A percentile compares a stretch with the other conserved stretches of the same genome.
Conservation (phyloP, 2,797 vertebrate species). For the Pseudocheirus occidentalis region DNA sequence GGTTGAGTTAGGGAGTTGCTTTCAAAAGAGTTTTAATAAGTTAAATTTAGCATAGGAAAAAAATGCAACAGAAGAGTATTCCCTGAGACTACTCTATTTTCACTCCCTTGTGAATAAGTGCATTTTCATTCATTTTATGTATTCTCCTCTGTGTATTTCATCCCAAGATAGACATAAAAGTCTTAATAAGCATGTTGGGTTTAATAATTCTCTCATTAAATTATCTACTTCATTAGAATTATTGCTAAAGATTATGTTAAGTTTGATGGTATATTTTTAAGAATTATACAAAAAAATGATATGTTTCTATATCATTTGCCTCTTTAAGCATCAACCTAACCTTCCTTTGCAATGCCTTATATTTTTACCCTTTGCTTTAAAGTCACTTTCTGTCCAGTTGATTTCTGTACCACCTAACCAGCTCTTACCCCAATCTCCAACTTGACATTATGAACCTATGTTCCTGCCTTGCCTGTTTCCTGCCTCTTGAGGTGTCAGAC, state of each 20-base stretch:
- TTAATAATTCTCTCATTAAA: conserved; percentile 55
- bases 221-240: conserved; percentile 48
- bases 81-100: conserved; percentile 41
- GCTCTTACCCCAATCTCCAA: conserved; percentile 44
- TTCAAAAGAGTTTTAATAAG: conserved; percentile 36
- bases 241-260: conserved; percentile 55
- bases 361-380: conserved; percentile 47
- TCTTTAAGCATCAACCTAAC: conserved; percentile 54
- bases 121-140: conserved; percentile 57
- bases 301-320: conserved; percentile 41
- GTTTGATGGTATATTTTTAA: conserved; percentile 35
- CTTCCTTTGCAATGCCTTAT: conserved; percentile 50
- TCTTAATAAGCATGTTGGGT: conserved; percentile 50
- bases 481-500: background rate
- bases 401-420: conserved; percentile 43
- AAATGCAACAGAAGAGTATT: conserved; percentile 1
- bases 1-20: conserved; percentile 20
- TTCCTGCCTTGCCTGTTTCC: conserved; percentile 10
- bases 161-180: background rate
- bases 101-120: conserved; percentile 36
- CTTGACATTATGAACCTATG: conserved; percentile 41
- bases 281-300: conserved; percentile 62
- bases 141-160: conserved; percentile 29
- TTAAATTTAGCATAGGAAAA: conserved; percentile 48
- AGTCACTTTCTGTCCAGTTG: conserved; percentile 55